Evolutionary conservation across 2,888 invertebrate species (phyloP).

Genomic region (Amphipoea lucens): DNA sequence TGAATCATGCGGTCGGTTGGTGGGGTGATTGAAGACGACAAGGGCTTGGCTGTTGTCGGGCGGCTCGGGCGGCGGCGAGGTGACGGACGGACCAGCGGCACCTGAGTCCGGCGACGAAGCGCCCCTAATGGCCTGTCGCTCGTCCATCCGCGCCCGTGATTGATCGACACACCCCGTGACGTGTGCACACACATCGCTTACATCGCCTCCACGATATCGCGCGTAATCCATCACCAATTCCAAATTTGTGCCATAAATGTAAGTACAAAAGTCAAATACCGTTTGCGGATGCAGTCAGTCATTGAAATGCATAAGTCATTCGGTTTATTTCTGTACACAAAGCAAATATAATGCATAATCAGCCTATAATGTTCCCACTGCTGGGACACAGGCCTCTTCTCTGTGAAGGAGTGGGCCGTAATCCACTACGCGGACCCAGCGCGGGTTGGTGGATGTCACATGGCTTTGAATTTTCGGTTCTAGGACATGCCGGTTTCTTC

Average conservation of each 20-base stretch:
- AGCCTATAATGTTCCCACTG: neutral
- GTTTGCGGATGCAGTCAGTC: constrained; percentile 10
- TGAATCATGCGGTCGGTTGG: constrained; percentile 74
- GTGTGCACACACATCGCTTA: constrained; percentile 84
- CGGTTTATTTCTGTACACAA: constrained; percentile 1
- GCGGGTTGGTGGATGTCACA: neutral
- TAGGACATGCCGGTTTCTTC: neutral
- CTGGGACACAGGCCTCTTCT: neutral
- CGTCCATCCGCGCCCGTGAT: constrained; percentile 87
- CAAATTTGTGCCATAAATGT: constrained; percentile 73
- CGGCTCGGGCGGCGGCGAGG: constrained; percentile 59
- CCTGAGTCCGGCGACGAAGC: constrained; percentile 81
- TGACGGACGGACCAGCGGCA: constrained; percentile 72
- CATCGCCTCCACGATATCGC: constrained; percentile 80
- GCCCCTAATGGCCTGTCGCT: constrained; percentile 88
- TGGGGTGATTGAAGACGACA: constrained; percentile 77
- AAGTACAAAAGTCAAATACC: constrained; percentile 58
- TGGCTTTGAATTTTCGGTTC: neutral
- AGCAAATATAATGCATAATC: neutral
- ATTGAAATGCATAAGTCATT: neutral
- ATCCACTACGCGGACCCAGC: neutral
- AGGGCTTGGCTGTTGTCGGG: constrained; percentile 67
- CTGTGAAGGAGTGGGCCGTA: neutral
- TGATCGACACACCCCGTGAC: constrained; percentile 87
- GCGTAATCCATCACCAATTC: constrained; percentile 85